Base-by-base conservation (phyloP, 2,888 invertebrate species). In the Odontothrips loti region DNA sequence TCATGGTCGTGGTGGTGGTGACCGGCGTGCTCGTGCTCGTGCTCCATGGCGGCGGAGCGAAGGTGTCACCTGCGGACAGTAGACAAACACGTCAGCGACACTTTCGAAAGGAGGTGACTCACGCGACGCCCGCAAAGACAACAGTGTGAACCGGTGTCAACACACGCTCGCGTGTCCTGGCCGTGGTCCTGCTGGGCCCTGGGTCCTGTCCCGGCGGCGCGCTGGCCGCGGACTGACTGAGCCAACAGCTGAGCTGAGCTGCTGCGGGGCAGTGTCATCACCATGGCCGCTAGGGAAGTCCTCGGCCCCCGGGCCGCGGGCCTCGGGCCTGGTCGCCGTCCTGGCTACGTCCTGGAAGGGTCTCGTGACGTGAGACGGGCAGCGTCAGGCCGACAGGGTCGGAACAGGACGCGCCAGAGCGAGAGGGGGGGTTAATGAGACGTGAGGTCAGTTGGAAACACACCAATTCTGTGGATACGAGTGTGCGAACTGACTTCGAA, bases 301-400 rank as follows among this genome's bases (percentile, higher is more conserved):
- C 91, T 83, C 95, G 90, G 0, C 95, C 95, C 92, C 91, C 2
- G 93, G 92, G 48, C 91, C 90, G 9, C 94, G 92, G 0, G 92
- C 92, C 85, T 93, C 92, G 83, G 94, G 94, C 17, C 15, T 68
- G 48, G 15, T 20, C 20, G 23, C 80, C n/a, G 47, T 1, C 48
- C 47, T 4, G 27, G 81, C 0, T 0, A n/a, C 11, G 27, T 20
- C 17, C 4, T 20, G 23, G 23, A 47, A 34, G 75, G 78, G 11
- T 68, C 8, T 6, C 47, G 48, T 10, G 12, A 43, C n/a, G n/a
- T n/a, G n/a, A n/a, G n/a, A n/a, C 34, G 23, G 43, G 34, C 23
- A 23, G 8, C 29, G 29, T 51, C 80, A 80, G 0, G 47, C 75
- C 29, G 34, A 75, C n/a, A 78, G 29, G 43, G 27, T 29, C 0